Evolutionary conservation across 2,797 vertebrate species (phyloP), one percentile per base, ranked within the genome.

Genomic region (Pseudopleuronectes americanus): DNA sequence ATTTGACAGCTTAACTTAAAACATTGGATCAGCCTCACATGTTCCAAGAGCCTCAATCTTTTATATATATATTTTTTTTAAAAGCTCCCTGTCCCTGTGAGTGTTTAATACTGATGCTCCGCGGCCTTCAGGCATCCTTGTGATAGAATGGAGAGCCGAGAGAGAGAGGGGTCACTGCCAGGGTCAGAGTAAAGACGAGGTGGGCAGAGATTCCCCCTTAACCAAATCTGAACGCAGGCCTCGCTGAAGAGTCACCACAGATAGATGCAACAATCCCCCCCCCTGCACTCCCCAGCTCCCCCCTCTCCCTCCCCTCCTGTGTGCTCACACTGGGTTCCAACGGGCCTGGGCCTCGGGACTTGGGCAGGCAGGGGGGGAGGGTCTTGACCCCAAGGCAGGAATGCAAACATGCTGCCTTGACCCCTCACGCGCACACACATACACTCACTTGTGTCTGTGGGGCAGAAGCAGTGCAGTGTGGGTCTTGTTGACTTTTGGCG

Each of bases 331-430:
- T 36, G 55, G 68, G 78, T 84, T 87, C 79, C 69, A 86, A 43
- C 33, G 54, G 79, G 90, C 81, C 85, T 89, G 3, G 91, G 92
- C 94, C 91, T 79, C 86, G 26, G 91, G 93, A 89, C 93, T 84
- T 79, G 6, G 7, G 81, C 81, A 90, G 80, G 87, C 87, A 43
- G 72, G 77, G 84, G 77, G 84, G 87, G 78, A 69, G 93, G 91
- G 89, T 93, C 89, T 66, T 68, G 89, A 95, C 92, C 90, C 81
- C 80, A 71, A 73, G 93, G 93, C 93, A 84, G 89, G 89, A 91
- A 93, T 92, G 92, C 89, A 94, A 92, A 94, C 92, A 91, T 83
- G 89, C 84, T 84, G 91, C 84, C 85, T 85, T 93, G 94, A 94
- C 93, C 93, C 81, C 77, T 83, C 72, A 38, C 51, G 22, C 72